Evolutionary conservation across 2,888 invertebrate species (phyloP), one percentile per base, ranked within the genome.

Genomic region (Fabriciana adippe): DNA sequence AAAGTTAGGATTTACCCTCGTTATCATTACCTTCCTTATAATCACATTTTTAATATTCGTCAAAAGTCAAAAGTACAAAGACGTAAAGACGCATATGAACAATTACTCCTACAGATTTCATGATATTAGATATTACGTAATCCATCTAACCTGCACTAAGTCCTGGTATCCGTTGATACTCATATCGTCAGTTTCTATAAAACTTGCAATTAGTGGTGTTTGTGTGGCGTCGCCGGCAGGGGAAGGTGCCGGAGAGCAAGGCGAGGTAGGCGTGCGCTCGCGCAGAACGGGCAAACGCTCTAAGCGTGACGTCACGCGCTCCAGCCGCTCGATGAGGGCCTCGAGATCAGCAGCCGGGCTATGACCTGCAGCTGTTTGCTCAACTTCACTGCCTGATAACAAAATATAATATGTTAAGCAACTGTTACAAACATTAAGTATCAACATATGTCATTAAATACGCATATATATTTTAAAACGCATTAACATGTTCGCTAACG

Each of bases 121-220:
- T 14, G 15, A 8, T 14, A 16, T 21, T 18, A 18, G 18, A 8
- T 47, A 5, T 14, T 13, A 6, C 3, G 26, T 16, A 35, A 60
- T 51, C 13, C 21, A 55, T 65, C 77, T 72, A 67, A 93, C 93
- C 88, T 90, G 92, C 72, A 97, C 84, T 73, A 97, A 93, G 82
- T 96, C 96, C 80, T 95, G 94, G 84, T 95, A 97, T 18, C 95
- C 96, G 79, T 94, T 93, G 74, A 96, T 94, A 82, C 96, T 96
- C 97, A 97, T 97, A 51, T 71, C 74, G 74, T 82, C 81, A 31
- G 71, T 66, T 16, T 66, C 70, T 55, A 71, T 66, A 15, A 71
- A 62, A 51, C 56, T 66, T 13, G 67, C 50, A 11, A 66, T 55
- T 41, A 48, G 64, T 31, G 61, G 55, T 26, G 26, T 57, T 0